phyloP scores from a whole-genome alignment of 1,140 invertebrate species.

The Papilio machaon region DNA sequence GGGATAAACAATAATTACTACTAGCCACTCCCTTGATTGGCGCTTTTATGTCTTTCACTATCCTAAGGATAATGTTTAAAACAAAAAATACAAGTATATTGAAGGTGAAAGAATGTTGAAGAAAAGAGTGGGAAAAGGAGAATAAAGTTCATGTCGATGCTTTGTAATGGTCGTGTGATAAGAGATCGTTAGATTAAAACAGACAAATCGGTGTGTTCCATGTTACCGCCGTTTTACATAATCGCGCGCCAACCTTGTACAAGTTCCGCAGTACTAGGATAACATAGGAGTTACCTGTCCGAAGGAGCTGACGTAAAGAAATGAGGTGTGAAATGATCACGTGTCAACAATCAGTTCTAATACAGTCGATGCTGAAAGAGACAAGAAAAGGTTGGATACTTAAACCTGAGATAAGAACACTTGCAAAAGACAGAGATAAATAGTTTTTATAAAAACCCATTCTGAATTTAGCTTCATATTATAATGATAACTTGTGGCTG shows the following conservation, averaged over 20 bases:
- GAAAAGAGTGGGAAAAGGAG: not conserved
- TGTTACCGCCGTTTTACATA: not conserved
- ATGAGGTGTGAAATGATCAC: not conserved
- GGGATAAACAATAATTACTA: too few species aligned
- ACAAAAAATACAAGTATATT: too few species aligned
- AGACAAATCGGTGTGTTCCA: not conserved
- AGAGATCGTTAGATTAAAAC: not conserved
- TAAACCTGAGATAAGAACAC: not conserved
- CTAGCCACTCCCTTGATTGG: too few species aligned
- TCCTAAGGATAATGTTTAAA: too few species aligned
- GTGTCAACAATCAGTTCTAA: not conserved
- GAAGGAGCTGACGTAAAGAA: not conserved
- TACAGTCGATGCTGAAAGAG: not conserved
- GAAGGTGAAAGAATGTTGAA: too few species aligned
- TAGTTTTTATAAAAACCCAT: not conserved
- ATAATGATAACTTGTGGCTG: not conserved
- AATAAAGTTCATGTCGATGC: not conserved
- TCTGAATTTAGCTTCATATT: slow-evolving; percentile 3
- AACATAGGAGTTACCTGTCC: not conserved
- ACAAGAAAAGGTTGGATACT: slow-evolving; percentile 1
- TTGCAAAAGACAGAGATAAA: not conserved
- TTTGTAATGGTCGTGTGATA: not conserved
- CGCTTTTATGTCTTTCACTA: too few species aligned
- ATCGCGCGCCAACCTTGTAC: not conserved
- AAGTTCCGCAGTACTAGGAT: not conserved